phyloP scores from a whole-genome alignment of 2,888 invertebrate genomes.

The Eupithecia inturbata region DNA sequence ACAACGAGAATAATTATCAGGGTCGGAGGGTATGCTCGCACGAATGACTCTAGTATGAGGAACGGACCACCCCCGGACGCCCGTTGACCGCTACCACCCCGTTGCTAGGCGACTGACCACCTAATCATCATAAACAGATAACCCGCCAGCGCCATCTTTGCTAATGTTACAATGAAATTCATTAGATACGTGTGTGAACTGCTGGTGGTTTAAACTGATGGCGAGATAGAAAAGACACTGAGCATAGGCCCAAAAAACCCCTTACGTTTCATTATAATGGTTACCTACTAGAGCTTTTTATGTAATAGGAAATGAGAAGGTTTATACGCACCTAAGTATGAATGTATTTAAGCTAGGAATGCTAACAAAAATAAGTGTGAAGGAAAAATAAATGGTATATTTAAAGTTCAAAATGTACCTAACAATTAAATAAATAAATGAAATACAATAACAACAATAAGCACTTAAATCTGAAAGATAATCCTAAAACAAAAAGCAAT shows the following conservation, averaged over 20 bases:
- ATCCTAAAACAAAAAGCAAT: constrained; percentile 46
- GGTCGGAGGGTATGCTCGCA: constrained; percentile 63
- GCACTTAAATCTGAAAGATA: constrained; percentile 34
- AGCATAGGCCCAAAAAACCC: not conserved
- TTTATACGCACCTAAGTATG: not conserved
- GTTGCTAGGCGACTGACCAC: constrained; percentile 78
- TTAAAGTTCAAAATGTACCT: not conserved
- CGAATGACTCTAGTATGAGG: constrained; percentile 75
- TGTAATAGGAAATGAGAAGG: not conserved
- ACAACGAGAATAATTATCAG: constrained; percentile 78
- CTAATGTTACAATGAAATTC: constrained; percentile 55
- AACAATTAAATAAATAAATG: not conserved
- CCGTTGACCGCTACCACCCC: constrained; percentile 76
- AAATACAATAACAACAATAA: not conserved
- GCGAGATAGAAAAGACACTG: not conserved
- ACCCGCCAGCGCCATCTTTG: constrained; percentile 64
- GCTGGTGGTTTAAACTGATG: not conserved
- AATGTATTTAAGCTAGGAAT: not conserved
- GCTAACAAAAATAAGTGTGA: not conserved
- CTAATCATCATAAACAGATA: constrained; percentile 83
- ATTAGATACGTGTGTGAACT: constrained; percentile 36
- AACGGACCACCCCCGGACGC: constrained; percentile 62
- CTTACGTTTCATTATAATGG: not conserved
- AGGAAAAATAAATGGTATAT: not conserved
- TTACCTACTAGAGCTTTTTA: not conserved